A percentile compares a stretch with the other conserved stretches of the same genome.
These are phyloP conservation scores for Brachionus plicatilis DNA, from an alignment of 1,140 invertebrate genomes.

Conservation along the genomic window DNA sequence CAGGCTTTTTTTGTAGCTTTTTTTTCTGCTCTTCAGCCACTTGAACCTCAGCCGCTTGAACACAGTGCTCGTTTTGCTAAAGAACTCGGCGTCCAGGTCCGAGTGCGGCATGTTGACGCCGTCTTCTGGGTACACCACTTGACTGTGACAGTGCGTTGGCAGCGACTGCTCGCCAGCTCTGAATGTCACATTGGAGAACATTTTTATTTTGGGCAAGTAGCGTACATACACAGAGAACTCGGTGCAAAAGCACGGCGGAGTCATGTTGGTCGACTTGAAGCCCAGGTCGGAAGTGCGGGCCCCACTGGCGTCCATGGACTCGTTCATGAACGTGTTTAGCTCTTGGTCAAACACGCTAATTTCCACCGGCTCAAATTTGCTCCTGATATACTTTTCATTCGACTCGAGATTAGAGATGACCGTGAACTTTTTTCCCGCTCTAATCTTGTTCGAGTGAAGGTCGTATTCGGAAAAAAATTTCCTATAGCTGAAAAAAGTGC, in stretches of 20 bases:
- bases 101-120: neutral
- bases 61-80: slow-evolving; percentile 12
- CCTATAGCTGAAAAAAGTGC: neutral
- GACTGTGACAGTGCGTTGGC: neutral
- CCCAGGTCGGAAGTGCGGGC: neutral
- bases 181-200: neutral
- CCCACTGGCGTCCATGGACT: neutral
- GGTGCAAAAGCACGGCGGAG: neutral
- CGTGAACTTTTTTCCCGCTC: neutral
- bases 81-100: neutral
- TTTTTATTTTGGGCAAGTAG: neutral
- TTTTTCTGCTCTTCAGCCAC: neutral
- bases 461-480: slow-evolving; percentile 12
- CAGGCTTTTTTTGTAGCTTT: slow-evolving; percentile 13
- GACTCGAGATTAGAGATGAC: neutral
- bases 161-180: neutral
- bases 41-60: neutral
- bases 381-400: neutral
- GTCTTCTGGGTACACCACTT: neutral
- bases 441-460: neutral
- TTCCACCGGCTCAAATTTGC: slow-evolving; percentile 14
- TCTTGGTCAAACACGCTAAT: neutral
- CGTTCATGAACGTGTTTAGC: slow-evolving; percentile 2
- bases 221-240: neutral
- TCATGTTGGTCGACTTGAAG: slow-evolving; percentile 12